Evolutionary conservation across 2,888 invertebrate species (phyloP).

Genomic region (Trissonchulus sp.): DNA sequence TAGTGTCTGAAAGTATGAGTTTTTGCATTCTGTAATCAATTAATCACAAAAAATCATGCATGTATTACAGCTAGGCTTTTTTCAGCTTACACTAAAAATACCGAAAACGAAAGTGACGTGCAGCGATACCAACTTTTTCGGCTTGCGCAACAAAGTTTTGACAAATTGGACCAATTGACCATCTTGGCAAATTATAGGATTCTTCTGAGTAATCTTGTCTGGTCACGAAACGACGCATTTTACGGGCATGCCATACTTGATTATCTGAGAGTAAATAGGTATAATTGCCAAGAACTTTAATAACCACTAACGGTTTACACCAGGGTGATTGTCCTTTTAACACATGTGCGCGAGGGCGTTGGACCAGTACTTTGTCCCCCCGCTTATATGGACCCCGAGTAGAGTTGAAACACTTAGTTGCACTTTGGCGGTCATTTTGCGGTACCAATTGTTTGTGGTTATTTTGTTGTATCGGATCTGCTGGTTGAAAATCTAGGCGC

Average conservation of each 20-base stretch:
- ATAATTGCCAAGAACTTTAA: background rate
- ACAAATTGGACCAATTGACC: no score
- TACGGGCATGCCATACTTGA: background rate
- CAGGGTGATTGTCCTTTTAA: background rate
- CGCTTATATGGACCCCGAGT: background rate
- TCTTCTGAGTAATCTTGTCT: no score
- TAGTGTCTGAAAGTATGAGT: no score
- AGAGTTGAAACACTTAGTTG: background rate
- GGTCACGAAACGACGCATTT: background rate
- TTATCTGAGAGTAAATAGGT: background rate
- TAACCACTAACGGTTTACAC: background rate
- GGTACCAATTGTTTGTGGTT: background rate
- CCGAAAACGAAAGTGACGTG: no score
- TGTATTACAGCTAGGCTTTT: no score
- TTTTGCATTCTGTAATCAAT: no score
- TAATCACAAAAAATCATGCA: no score
- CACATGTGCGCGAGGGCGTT: background rate
- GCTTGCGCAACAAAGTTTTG: no score
- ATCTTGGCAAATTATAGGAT: no score
- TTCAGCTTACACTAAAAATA: no score
- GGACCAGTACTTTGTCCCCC: background rate
- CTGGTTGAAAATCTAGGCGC: background rate
- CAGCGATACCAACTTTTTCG: no score
- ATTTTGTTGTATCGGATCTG: background rate
- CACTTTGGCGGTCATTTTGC: background rate